Conservation (phyloP, 2,888 invertebrate genomes). For the Rhagonycha lutea region DNA sequence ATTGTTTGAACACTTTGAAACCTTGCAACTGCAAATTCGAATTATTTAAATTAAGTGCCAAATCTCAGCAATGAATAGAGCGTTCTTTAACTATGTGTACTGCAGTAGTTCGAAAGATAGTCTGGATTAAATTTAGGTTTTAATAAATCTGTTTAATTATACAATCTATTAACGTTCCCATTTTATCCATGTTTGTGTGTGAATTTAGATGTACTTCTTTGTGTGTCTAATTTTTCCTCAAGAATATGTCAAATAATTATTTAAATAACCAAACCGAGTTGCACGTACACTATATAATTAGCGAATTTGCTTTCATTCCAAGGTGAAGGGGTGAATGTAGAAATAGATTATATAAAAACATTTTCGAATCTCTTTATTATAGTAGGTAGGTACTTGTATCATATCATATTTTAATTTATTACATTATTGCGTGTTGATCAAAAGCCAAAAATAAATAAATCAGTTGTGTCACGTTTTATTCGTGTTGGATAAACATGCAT, state of each 20-base stretch:
- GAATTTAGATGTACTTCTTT: not conserved
- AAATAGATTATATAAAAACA: not conserved
- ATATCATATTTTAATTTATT: not conserved
- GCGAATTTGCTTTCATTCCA: not conserved
- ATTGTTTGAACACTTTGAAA: slow-evolving; percentile 1
- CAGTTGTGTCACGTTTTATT: not conserved
- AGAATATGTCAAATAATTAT: not conserved
- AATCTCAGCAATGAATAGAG: not conserved
- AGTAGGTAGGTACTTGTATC: not conserved
- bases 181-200: not conserved
- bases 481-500: not conserved
- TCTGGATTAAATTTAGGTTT: not conserved
- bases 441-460: not conserved
- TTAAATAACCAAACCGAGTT: not conserved
- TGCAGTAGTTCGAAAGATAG: not conserved
- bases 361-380: not conserved
- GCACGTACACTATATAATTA: not conserved
- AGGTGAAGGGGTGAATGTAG: not conserved
- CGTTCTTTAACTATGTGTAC: not conserved
- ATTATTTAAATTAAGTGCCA: slow-evolving; percentile 3
- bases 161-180: not conserved
- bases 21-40: not conserved
- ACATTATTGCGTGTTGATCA: not conserved
- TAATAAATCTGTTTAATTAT: not conserved
- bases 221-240: not conserved